Evolutionary conservation across 2,113 vertebrate genomes (phyloP).

Genomic region (Hypanus sabinus): DNA sequence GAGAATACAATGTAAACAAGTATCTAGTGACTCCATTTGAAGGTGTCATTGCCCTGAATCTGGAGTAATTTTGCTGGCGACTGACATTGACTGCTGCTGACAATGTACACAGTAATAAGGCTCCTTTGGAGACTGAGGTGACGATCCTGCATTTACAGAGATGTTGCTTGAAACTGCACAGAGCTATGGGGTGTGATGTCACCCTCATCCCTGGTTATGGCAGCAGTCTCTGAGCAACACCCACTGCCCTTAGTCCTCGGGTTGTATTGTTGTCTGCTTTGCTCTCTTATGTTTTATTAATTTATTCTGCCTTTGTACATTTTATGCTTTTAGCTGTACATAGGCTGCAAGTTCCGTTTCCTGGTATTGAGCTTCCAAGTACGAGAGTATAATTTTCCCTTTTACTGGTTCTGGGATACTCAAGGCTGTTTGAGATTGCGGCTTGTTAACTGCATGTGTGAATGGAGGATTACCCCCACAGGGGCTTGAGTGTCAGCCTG

Average conservation of each 20-base stretch:
- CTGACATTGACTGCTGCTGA: neutral
- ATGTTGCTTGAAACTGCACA: neutral
- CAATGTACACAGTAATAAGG: neutral
- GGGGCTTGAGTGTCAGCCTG: neutral
- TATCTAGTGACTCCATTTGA: neutral
- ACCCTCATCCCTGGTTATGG: neutral
- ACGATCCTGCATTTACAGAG: neutral
- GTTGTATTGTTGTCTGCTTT: constrained; percentile 47
- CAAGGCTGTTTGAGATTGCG: constrained; percentile 30
- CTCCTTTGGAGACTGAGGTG: neutral
- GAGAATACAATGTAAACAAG: neutral
- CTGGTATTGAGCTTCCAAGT: constrained; percentile 79
- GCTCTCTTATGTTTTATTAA: constrained; percentile 57
- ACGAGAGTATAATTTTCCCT: constrained; percentile 57
- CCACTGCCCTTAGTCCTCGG: neutral
- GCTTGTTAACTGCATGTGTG: constrained; percentile 34
- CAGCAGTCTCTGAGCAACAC: neutral
- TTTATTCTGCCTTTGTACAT: constrained; percentile 60
- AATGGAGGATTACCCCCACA: neutral
- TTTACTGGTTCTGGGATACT: neutral
- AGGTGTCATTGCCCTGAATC: too few relatives aligned
- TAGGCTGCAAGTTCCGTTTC: constrained; percentile 74
- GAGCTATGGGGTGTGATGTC: neutral
- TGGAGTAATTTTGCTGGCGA: neutral
- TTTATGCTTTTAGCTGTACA: constrained; percentile 47